A percentile compares a stretch with the other conserved stretches of the same genome.
phyloP scores from a whole-genome alignment of 2,888 invertebrate genomes.

The Synergus umbraculus region DNA sequence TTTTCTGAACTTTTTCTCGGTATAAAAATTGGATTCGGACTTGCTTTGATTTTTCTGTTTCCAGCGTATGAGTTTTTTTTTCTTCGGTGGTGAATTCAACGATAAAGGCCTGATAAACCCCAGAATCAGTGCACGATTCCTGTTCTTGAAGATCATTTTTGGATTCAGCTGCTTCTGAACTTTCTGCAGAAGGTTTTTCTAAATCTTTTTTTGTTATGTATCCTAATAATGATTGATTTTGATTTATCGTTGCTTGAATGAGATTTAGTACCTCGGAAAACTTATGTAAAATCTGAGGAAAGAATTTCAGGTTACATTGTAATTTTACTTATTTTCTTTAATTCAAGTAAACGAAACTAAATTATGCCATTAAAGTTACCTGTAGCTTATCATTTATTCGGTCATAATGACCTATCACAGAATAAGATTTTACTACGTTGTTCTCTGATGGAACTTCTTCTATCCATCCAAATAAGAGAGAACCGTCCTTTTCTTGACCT shows the following conservation, averaged over 20 bases:
- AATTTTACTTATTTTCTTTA: neutral
- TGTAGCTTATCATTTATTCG: constrained; percentile 67
- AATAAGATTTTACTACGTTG: constrained; percentile 58
- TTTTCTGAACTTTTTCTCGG: constrained; percentile 77
- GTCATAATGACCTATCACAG: constrained; percentile 73
- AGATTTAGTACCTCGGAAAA: constrained; percentile 83
- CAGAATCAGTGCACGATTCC: constrained; percentile 57
- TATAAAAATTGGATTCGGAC: constrained; percentile 89
- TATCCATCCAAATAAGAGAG: constrained; percentile 85
- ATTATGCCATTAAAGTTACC: constrained; percentile 54
- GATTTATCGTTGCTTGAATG: constrained; percentile 89
- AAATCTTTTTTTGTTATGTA: constrained; percentile 82
- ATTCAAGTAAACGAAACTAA: neutral
- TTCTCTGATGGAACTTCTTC: constrained; percentile 62
- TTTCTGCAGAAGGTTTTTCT: constrained; percentile 31
- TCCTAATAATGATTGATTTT: constrained; percentile 82
- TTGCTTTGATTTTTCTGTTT: constrained; percentile 83
- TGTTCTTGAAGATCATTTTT: constrained; percentile 35
- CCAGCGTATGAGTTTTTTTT: constrained; percentile 75
- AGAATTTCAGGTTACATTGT: neutral
- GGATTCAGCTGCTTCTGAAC: constrained; percentile 35
- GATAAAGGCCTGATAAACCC: constrained; percentile 82
- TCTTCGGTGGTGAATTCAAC: constrained; percentile 80
- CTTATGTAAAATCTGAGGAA: constrained; percentile 79
- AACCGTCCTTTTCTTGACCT: constrained; percentile 89